phyloP scores from a whole-genome alignment of 2,888 invertebrate species.

The Melanostoma mellinum region DNA sequence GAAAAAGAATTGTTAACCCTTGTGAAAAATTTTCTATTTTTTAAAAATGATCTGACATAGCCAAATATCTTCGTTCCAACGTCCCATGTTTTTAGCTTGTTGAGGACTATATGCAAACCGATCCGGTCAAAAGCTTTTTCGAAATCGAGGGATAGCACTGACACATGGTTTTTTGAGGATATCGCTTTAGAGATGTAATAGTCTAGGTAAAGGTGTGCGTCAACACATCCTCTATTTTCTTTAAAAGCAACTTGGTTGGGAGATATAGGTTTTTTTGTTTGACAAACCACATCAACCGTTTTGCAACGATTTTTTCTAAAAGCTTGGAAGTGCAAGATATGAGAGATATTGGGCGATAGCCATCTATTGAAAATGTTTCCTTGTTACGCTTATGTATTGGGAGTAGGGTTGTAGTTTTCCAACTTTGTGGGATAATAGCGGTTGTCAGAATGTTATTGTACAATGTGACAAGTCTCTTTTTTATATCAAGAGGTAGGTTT shows the following conservation, averaged over 20 bases:
- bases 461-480: constrained; percentile 1
- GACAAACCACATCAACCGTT: constrained; percentile 7
- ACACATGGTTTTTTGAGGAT: no score
- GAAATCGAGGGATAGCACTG: constrained; percentile 36
- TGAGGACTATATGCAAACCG: constrained; percentile 29
- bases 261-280: constrained; percentile 25
- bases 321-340: constrained; percentile 21
- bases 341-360: constrained; percentile 25
- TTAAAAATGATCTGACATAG: constrained; percentile 26
- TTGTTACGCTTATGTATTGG: constrained; percentile 13
- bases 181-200: constrained; percentile 14
- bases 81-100: constrained; percentile 27
- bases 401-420: constrained; percentile 13
- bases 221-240: constrained; percentile 44
- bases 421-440: constrained; percentile 18
- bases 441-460: constrained; percentile 16
- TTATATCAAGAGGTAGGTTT: constrained; percentile 13
- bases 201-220: constrained; percentile 45
- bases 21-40: constrained; percentile 16
- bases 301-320: constrained; percentile 14
- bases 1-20: constrained; percentile 8
- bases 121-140: constrained; percentile 52
- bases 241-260: constrained; percentile 52
- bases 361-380: background rate
- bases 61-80: constrained; percentile 23